Percentiles rank a stretch among this genome's conserved stretches.
These are phyloP conservation scores for Eupeodes luniger DNA, from an alignment of 2,888 invertebrate genomes.

Conservation along the genomic window DNA sequence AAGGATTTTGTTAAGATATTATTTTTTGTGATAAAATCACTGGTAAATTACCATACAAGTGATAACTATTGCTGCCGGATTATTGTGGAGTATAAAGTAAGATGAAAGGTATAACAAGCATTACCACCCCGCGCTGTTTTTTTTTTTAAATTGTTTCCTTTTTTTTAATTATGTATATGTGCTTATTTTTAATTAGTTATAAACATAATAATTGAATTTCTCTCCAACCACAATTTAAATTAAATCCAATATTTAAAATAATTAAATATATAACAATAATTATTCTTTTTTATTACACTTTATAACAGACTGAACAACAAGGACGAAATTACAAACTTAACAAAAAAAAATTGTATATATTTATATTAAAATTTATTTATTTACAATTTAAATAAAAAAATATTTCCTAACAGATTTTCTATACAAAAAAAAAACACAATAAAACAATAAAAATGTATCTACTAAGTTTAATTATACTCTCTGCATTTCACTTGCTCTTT, in stretches of 20 bases:
- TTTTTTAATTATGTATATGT: neutral
- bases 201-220: conserved; percentile 32
- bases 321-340: conserved; percentile 75
- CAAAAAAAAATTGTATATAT: conserved; percentile 58
- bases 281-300: conserved; percentile 54
- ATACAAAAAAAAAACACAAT: conserved; percentile 52
- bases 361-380: conserved; percentile 46
- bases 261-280: conserved; percentile 59
- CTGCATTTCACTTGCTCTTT: conserved; percentile 36
- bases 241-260: conserved; percentile 42
- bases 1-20: neutral
- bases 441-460: conserved; percentile 49
- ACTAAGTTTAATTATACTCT: conserved; percentile 55
- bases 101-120: conserved; percentile 18
- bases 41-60: conserved; percentile 1
- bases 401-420: conserved; percentile 70
- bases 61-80: conserved; percentile 10
- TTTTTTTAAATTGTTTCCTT: neutral
- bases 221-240: conserved; percentile 29
- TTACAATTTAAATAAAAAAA: conserved; percentile 39
- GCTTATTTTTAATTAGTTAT: neutral
- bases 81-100: neutral
- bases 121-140: neutral
- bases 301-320: conserved; percentile 74
- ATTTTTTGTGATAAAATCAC: conserved; percentile 3